A percentile compares a stretch with the other conserved stretches of the same genome.
phyloP scores from a whole-genome alignment of 1,140 invertebrate species.

The Agrypnia vestita region DNA sequence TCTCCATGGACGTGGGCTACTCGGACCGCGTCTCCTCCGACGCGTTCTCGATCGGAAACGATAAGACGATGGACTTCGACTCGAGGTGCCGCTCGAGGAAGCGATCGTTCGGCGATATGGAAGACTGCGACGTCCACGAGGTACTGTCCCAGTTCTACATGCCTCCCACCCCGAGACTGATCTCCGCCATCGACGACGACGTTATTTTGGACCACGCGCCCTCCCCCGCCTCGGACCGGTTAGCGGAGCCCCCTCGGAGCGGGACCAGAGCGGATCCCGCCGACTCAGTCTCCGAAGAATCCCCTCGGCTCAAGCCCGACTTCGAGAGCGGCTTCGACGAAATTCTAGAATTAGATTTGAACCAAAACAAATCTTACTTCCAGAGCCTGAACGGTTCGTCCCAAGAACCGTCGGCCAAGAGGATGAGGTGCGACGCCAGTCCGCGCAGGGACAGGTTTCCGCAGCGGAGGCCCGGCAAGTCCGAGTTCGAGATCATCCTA shows the following conservation, averaged over 20 bases:
- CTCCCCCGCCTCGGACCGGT: conserved; percentile 49
- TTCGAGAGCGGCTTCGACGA: conserved; percentile 65
- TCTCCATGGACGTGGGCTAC: conserved; percentile 53
- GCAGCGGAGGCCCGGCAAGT: conserved; percentile 48
- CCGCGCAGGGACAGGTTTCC: conserved; percentile 52
- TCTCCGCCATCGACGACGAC: conserved; percentile 79
- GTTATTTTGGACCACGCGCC: conserved; percentile 65
- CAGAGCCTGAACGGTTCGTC: conserved; percentile 50
- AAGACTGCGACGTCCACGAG: conserved; percentile 76
- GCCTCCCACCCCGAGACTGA: conserved; percentile 78
- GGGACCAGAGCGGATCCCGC: conserved; percentile 55
- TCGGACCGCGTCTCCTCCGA: conserved; percentile 49
- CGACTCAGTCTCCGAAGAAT: conserved; percentile 61
- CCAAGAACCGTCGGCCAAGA: conserved; percentile 45
- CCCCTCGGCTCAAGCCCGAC: conserved; percentile 61
- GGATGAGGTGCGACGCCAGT: conserved; percentile 62
- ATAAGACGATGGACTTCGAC: conserved; percentile 59
- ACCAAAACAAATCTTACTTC: conserved; percentile 55
- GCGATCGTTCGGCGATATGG: conserved; percentile 71
- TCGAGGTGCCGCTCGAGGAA: conserved; percentile 66
- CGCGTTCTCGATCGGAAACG: conserved; percentile 42
- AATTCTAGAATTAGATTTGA: conserved; percentile 56
- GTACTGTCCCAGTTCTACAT: conserved; percentile 82
- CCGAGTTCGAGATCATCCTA: conserved; percentile 69
- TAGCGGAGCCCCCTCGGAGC: conserved; percentile 63